These are phyloP conservation scores for Hephaestus fuliginosus DNA, from an alignment of 2,797 vertebrate genomes.

Conservation along the genomic window DNA sequence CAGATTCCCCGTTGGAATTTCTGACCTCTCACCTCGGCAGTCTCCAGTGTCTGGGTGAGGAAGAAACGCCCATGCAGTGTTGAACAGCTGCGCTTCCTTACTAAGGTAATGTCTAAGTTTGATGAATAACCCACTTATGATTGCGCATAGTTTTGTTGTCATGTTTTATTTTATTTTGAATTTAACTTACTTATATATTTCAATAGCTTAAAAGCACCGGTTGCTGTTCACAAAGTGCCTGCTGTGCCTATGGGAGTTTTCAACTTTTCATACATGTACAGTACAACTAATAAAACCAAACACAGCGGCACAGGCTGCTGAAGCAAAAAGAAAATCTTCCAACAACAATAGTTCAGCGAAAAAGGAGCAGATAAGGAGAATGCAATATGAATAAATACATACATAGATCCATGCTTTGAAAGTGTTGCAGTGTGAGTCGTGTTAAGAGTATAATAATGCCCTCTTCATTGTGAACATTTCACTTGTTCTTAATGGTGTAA, in stretches of 20 bases:
- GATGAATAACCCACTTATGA: conserved; percentile 23
- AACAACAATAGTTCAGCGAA: neutral
- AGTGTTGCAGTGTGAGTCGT: neutral
- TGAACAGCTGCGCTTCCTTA: conserved; percentile 47
- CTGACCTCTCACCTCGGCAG: conserved; percentile 38
- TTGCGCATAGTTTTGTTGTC: conserved; percentile 7
- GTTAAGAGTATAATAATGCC: neutral
- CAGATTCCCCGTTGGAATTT: neutral
- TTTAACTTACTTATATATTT: neutral
- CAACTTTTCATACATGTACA: conserved; percentile 4
- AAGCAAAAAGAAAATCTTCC: neutral
- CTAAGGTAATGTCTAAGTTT: conserved; percentile 5
- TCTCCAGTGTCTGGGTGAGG: conserved; percentile 26
- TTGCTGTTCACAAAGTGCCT: neutral
- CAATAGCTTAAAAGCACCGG: conserved; percentile 2
- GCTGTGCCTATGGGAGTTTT: neutral
- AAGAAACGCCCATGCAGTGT: conserved; percentile 32
- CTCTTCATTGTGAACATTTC: neutral
- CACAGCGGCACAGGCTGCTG: neutral
- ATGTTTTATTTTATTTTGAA: too few relatives aligned
- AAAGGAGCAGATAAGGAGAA: neutral
- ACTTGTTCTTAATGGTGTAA: neutral
- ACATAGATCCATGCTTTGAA: neutral
- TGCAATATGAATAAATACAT: neutral
- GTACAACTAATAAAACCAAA: neutral